Evolutionary conservation across 2,113 vertebrate species (phyloP).

Genomic region (Ictalurus punctatus): DNA sequence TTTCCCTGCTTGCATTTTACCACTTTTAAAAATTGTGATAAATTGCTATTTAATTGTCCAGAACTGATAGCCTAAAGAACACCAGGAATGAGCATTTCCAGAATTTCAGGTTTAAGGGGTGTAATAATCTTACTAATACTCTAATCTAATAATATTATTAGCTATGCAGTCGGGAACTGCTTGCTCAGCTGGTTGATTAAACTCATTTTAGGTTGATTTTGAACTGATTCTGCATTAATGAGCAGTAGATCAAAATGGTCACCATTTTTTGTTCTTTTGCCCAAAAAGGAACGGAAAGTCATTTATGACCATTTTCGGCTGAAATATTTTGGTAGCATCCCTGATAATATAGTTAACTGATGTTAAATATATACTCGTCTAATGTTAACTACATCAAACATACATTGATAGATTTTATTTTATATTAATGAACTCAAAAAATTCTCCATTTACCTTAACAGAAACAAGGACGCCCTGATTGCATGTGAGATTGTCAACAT

Average conservation of each 20-base stretch:
- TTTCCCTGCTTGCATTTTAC: too few species aligned
- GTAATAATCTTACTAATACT: neutral
- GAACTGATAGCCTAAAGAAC: too few species aligned
- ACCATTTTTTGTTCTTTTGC: neutral
- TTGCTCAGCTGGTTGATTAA: neutral
- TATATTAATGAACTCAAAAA: neutral
- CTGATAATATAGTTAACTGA: neutral
- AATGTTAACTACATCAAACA: neutral
- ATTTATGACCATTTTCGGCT: neutral
- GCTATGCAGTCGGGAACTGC: neutral
- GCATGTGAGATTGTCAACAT: neutral
- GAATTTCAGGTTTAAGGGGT: neutral
- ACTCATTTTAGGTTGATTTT: neutral
- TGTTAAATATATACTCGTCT: neutral
- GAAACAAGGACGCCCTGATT: neutral
- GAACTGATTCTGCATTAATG: neutral
- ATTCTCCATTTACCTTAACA: neutral
- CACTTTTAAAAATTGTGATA: too few species aligned
- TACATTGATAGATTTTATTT: neutral
- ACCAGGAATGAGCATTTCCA: too few species aligned
- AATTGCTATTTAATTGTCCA: too few species aligned
- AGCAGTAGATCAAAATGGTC: neutral
- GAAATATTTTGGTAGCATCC: too few species aligned
- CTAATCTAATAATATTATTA: neutral
- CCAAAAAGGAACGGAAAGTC: neutral